phyloP scores from a whole-genome alignment of 2,113 vertebrate species.

The Sceloporus undulatus region DNA sequence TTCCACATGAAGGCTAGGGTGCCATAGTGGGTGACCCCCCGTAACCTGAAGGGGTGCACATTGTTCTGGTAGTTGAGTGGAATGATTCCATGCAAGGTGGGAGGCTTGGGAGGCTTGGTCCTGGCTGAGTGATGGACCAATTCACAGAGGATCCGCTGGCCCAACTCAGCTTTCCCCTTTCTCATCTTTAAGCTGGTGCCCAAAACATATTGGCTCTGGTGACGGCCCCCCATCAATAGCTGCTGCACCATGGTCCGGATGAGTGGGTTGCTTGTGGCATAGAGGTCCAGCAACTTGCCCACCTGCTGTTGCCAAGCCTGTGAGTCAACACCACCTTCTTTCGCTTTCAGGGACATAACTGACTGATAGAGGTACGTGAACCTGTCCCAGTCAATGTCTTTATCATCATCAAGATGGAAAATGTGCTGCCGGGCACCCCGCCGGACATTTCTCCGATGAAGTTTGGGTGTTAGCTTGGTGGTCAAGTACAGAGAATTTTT shows the following conservation, averaged over 20 bases:
- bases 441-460: neutral
- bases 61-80: constrained; percentile 53
- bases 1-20: constrained; percentile 62
- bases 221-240: constrained; percentile 9
- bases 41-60: constrained; percentile 28
- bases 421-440: neutral
- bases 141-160: constrained; percentile 53
- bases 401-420: neutral
- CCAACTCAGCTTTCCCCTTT: neutral
- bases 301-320: constrained; percentile 34
- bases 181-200: neutral
- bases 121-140: constrained; percentile 19
- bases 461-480: neutral
- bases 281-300: constrained; percentile 54
- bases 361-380: constrained; percentile 51
- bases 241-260: constrained; percentile 62
- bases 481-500: neutral
- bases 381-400: constrained; percentile 33
- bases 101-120: neutral
- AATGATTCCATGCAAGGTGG: constrained; percentile 31
- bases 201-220: accelerated
- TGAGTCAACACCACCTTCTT: neutral
- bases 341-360: constrained; percentile 28
- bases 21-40: constrained; percentile 50
- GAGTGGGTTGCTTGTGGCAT: constrained; percentile 51